phyloP scores from a whole-genome alignment of 2,888 invertebrate species.

The Oligia strigilis region DNA sequence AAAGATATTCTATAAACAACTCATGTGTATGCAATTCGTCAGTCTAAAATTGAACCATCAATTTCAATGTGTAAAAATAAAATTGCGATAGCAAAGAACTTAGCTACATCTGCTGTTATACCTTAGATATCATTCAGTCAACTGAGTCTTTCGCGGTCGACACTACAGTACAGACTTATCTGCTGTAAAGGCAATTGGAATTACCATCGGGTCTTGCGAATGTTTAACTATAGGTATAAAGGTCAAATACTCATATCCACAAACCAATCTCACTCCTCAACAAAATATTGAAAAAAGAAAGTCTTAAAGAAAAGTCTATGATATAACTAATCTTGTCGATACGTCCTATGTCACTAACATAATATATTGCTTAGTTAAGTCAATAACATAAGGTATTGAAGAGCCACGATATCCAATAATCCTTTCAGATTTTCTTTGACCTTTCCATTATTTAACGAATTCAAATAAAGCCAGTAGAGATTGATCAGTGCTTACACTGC shows the following conservation, averaged over 20 bases:
- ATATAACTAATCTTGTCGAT: not conserved
- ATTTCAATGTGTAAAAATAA: slow-evolving; percentile 13
- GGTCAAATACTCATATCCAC: not conserved
- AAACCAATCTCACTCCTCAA: not conserved
- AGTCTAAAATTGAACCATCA: not conserved
- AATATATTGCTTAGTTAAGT: not conserved
- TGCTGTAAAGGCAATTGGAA: not conserved
- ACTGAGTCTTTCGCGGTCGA: not conserved
- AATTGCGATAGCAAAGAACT: not conserved
- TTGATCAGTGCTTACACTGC: slow-evolving; percentile 15
- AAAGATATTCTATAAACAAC: slow-evolving; percentile 15
- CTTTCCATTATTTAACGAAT: slow-evolving; percentile 1
- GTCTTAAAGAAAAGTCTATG: not conserved
- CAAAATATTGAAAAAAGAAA: not conserved
- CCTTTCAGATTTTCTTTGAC: slow-evolving; percentile 1
- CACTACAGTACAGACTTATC: not conserved
- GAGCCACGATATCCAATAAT: slow-evolving; percentile 12
- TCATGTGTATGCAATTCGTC: slow-evolving; percentile 27
- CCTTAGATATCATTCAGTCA: not conserved
- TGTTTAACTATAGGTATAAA: not conserved
- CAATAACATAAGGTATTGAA: not conserved
- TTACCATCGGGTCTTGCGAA: not conserved
- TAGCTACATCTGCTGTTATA: no score
- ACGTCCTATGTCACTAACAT: not conserved
- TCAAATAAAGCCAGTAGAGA: not conserved